Percentiles rank a stretch among this genome's conserved stretches.
Conservation (phyloP, 2,797 vertebrate genomes). For the Alfaro cultratus region DNA sequence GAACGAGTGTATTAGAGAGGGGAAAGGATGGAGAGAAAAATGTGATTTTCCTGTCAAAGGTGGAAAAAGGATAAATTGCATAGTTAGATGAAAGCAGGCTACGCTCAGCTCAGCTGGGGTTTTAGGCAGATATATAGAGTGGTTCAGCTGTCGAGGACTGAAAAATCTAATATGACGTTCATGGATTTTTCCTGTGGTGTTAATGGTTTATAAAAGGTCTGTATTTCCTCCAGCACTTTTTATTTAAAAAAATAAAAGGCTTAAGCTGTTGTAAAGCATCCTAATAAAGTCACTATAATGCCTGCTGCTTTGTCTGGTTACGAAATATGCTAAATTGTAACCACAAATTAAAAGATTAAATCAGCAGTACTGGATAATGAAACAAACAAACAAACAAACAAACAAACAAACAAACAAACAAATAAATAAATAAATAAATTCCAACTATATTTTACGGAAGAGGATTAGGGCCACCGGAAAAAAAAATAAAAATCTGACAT, state of each 20-base stretch:
- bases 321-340: neutral
- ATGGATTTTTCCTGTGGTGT: slow-evolving; percentile 10
- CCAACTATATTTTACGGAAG: neutral
- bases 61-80: slow-evolving; percentile 33
- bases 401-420: no score
- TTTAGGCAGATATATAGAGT: slow-evolving; percentile 13
- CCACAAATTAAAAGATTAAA: neutral
- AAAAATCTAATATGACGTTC: slow-evolving; percentile 8
- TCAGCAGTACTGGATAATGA: neutral
- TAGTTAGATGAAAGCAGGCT: slow-evolving; percentile 33
- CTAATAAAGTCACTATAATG: neutral
- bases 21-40: slow-evolving; percentile 40
- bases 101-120: slow-evolving; percentile 16
- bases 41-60: slow-evolving; percentile 49
- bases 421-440: neutral
- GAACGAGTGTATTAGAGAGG: slow-evolving; percentile 33
- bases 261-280: neutral
- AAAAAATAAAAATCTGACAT: no score
- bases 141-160: neutral
- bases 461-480: no score
- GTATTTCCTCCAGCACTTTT: neutral
- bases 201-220: slow-evolving; percentile 27
- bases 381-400: no score
- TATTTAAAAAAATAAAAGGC: neutral
- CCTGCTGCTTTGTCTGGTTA: neutral